phyloP scores from a whole-genome alignment of 2,888 invertebrate species.

The Cinara cedri region DNA sequence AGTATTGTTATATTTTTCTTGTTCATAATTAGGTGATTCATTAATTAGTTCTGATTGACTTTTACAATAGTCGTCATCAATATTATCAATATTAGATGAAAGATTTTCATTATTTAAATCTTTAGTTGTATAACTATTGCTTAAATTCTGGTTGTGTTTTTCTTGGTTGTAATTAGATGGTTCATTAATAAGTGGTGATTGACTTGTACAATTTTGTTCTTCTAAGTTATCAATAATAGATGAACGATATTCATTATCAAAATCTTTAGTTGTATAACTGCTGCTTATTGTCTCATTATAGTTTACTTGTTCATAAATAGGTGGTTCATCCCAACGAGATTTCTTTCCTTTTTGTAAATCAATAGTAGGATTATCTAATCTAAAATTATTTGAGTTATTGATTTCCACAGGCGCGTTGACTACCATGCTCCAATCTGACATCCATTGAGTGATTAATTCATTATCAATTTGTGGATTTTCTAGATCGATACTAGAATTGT shows the following conservation, averaged over 20 bases:
- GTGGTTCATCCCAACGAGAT: conserved; percentile 41
- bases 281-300: background rate
- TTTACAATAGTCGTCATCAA: no score
- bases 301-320: background rate
- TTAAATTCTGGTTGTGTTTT: no score
- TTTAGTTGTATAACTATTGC: no score
- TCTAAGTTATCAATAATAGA: background rate
- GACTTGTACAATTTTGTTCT: background rate
- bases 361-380: background rate
- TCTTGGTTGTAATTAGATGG: no score
- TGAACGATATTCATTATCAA: background rate
- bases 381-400: background rate
- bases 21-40: no score
- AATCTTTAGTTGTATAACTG: background rate
- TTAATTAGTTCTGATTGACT: no score
- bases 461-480: background rate
- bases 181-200: no score
- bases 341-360: background rate
- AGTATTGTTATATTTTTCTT: no score
- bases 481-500: background rate
- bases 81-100: no score
- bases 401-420: background rate
- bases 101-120: no score
- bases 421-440: conserved; percentile 27
- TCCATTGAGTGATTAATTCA: conserved; percentile 38